These are phyloP conservation scores for Botrylloides violaceus DNA, from an alignment of 23 tunicate species.

Conservation along the genomic window DNA sequence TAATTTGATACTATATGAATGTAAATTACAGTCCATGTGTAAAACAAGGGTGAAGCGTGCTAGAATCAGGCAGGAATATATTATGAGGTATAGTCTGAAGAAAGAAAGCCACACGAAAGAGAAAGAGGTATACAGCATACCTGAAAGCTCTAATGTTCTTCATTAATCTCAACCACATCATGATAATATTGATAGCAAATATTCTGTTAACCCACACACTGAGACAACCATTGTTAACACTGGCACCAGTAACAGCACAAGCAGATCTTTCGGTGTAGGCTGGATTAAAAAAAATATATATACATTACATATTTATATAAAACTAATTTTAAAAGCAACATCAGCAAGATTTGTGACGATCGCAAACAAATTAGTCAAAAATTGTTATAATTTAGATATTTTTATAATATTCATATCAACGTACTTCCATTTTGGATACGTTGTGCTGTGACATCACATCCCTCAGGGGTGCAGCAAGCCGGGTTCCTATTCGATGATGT, in stretches of 20 bases:
- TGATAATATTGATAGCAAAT: slow-evolving; percentile 47
- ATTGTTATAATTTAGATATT: background rate
- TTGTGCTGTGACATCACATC: slow-evolving; percentile 13
- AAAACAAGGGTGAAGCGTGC: background rate
- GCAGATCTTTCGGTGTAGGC: background rate
- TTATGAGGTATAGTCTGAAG: background rate
- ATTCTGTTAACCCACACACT: slow-evolving; percentile 75
- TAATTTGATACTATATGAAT: too few relatives aligned
- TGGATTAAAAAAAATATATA: background rate
- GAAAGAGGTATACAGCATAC: slow-evolving; percentile 9
- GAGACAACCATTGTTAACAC: slow-evolving; percentile 73
- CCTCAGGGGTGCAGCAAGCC: slow-evolving; percentile 8
- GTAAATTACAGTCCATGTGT: too few relatives aligned
- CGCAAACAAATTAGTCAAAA: too few relatives aligned
- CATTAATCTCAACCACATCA: slow-evolving; percentile 84
- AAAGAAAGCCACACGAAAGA: background rate
- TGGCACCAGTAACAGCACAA: slow-evolving; percentile 10
- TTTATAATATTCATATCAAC: background rate
- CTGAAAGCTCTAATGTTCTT: slow-evolving; percentile 82
- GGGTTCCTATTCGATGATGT: background rate
- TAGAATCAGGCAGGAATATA: background rate
- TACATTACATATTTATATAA: background rate
- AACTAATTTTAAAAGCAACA: too few relatives aligned
- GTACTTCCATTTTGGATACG: slow-evolving; percentile 13
- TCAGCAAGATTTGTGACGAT: too few relatives aligned